Conservation (phyloP, 2,113 vertebrate genomes). For the Epinephelus moara region DNA sequence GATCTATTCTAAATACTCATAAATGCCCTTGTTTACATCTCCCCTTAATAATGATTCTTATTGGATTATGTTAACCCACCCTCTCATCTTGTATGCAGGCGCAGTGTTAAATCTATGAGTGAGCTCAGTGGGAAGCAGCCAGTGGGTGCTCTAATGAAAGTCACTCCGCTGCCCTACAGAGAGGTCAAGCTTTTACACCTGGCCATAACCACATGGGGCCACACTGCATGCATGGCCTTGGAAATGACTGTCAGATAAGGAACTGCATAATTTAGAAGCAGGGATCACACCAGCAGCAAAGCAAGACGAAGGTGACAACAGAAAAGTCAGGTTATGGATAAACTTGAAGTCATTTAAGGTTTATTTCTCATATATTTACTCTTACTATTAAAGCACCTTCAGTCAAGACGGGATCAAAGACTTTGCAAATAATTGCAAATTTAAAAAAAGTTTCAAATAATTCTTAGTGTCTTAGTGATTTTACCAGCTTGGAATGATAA, state of each 20-base stretch:
- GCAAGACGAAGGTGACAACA: constrained; percentile 8
- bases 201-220: constrained; percentile 74
- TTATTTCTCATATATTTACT: neutral
- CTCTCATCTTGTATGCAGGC: constrained; percentile 60
- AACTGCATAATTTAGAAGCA: constrained; percentile 70
- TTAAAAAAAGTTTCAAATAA: neutral
- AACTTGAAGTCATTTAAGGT: constrained; percentile 5
- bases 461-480: neutral
- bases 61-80: constrained; percentile 52
- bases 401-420: neutral
- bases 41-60: constrained; percentile 31
- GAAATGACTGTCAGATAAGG: constrained; percentile 78
- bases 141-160: constrained; percentile 78
- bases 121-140: constrained; percentile 71
- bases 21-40: constrained; percentile 42
- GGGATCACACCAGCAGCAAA: constrained; percentile 40
- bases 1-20: constrained; percentile 1
- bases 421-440: neutral
- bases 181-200: constrained; percentile 84
- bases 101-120: constrained; percentile 59
- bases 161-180: constrained; percentile 78
- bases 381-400: neutral
- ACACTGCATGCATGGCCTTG: constrained; percentile 69
- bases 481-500: neutral
- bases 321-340: neutral